Evolutionary conservation across 37 sponge, comb jelly and placozoan species (phyloP).

Genomic region (Tethya wilhelma): DNA sequence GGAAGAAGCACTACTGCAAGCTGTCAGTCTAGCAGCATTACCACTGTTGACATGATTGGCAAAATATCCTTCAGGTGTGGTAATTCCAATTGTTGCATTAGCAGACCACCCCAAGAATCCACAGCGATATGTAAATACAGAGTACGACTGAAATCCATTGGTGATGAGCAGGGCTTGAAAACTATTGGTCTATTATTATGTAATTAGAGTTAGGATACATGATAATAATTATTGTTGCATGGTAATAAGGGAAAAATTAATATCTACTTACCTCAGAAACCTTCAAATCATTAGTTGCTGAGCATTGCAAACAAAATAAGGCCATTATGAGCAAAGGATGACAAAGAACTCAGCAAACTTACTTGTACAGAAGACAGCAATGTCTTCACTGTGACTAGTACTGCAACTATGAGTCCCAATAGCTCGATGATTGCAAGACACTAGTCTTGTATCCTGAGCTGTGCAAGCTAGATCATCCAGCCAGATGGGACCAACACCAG

Average conservation of each 20-base stretch:
- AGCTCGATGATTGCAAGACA: not conserved
- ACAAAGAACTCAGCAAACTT: not conserved
- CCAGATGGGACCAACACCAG: slow-evolving; percentile 26
- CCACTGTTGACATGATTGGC: slow-evolving; percentile 44
- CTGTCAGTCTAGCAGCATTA: slow-evolving; percentile 1
- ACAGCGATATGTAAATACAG: slow-evolving; percentile 81
- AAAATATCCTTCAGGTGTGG: slow-evolving; percentile 28
- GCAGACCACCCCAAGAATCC: slow-evolving; percentile 66
- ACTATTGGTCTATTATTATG: slow-evolving; percentile 22
- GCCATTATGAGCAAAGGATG: not conserved
- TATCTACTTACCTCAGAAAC: slow-evolving; percentile 1
- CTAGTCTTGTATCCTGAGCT: slow-evolving; percentile 2
- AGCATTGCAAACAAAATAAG: not conserved
- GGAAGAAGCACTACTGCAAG: slow-evolving; percentile 15
- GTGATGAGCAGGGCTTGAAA: slow-evolving; percentile 75
- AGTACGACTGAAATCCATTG: slow-evolving; percentile 43
- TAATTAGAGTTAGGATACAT: no score
- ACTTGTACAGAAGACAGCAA: slow-evolving; percentile 11
- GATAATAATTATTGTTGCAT: no score
- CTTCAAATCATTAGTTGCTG: not conserved
- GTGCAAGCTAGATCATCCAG: slow-evolving; percentile 17
- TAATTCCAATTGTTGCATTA: slow-evolving; percentile 49
- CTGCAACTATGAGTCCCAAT: slow-evolving; percentile 24
- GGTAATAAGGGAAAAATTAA: no score
- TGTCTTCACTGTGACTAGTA: slow-evolving; percentile 3